Evolutionary conservation across 2,888 invertebrate genomes (phyloP).

Genomic region (Ceramica pisi): DNA sequence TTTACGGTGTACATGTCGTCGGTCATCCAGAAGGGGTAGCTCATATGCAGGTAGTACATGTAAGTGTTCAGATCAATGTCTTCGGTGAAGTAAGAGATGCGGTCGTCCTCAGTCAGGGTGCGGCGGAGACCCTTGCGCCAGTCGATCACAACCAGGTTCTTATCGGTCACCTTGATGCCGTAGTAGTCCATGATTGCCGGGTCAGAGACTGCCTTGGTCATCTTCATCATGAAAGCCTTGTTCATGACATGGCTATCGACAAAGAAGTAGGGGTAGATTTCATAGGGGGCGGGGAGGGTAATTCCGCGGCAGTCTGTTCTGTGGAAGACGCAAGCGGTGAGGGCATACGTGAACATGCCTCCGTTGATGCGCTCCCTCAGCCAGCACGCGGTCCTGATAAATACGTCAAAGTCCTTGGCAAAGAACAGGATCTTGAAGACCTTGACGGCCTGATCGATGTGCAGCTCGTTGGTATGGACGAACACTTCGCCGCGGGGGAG

Average conservation of each 20-base stretch:
- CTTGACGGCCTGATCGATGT: constrained; percentile 91
- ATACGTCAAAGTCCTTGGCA: constrained; percentile 93
- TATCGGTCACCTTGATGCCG: constrained; percentile 87
- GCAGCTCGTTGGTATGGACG: constrained; percentile 91
- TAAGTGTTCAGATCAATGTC: constrained; percentile 94
- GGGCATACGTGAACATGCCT: constrained; percentile 93
- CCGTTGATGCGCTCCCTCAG: constrained; percentile 93
- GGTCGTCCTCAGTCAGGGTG: constrained; percentile 91
- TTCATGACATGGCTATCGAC: constrained; percentile 93
- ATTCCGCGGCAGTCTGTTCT: constrained; percentile 92
- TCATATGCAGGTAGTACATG: constrained; percentile 93
- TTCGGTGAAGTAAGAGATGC: constrained; percentile 93
- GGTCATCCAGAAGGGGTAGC: constrained; percentile 93
- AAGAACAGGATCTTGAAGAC: constrained; percentile 92
- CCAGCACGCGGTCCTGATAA: constrained; percentile 93
- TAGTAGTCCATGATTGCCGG: constrained; percentile 89
- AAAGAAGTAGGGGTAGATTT: constrained; percentile 95
- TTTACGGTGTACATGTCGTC: constrained; percentile 88
- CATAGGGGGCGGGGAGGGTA: constrained; percentile 93
- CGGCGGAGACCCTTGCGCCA: constrained; percentile 93
- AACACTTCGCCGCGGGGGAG: constrained; percentile 91
- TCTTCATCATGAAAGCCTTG: constrained; percentile 92
- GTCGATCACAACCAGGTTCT: constrained; percentile 91
- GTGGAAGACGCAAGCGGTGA: constrained; percentile 93
- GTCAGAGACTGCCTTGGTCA: constrained; percentile 91